phyloP scores from a whole-genome alignment of 2,797 vertebrate species.

The Chaenodraco wilsoni region DNA sequence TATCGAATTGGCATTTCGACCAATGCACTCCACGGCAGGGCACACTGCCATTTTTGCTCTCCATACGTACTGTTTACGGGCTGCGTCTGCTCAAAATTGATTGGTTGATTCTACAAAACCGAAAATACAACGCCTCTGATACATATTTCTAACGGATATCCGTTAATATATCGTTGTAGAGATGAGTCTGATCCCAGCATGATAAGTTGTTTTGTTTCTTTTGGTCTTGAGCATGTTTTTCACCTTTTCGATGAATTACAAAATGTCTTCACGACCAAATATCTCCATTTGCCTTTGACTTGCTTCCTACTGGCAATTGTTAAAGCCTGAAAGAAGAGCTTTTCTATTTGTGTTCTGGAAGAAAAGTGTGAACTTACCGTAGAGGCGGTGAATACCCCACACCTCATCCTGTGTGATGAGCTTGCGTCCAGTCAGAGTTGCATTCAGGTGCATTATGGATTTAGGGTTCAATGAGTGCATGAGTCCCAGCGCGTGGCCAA shows the following conservation, averaged over 20 bases:
- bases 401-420: constrained; percentile 95
- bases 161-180: too few relatives aligned
- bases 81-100: too few relatives aligned
- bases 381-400: constrained; percentile 95
- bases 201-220: constrained; percentile 1
- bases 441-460: constrained; percentile 97
- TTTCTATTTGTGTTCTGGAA: background rate
- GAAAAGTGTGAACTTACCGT: constrained; percentile 81
- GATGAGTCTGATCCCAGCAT: constrained; percentile 15
- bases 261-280: constrained; percentile 7
- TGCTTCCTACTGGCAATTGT: background rate
- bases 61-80: too few relatives aligned
- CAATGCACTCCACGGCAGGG: too few relatives aligned
- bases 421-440: constrained; percentile 93
- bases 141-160: too few relatives aligned
- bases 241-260: constrained; percentile 1
- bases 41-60: too few relatives aligned
- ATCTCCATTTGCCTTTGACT: background rate
- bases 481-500: constrained; percentile 93
- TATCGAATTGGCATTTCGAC: too few relatives aligned
- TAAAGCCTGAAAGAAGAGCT: background rate
- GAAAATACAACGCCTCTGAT: too few relatives aligned
- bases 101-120: too few relatives aligned
- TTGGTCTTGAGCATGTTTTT: constrained; percentile 13
- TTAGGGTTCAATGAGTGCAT: constrained; percentile 94